Conservation (phyloP, 2,888 invertebrate genomes). For the Chirona hameri region DNA sequence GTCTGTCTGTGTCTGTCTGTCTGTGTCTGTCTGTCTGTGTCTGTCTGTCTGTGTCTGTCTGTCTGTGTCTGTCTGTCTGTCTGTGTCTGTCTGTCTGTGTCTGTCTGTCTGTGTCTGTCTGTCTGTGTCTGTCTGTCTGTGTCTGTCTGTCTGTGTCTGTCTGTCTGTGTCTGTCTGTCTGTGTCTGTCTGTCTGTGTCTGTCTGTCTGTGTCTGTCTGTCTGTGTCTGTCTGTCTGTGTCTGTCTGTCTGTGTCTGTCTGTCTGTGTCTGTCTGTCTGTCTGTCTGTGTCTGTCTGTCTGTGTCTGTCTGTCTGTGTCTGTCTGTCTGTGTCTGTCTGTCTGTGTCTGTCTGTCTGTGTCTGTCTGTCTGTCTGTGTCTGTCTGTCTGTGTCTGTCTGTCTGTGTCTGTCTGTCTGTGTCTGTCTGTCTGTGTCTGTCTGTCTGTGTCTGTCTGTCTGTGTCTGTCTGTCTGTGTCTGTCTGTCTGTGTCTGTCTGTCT, state of each 20-base stretch:
- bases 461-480: background rate
- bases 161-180: too few relatives aligned
- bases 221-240: background rate
- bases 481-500: background rate
- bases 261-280: too few relatives aligned
- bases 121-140: too few relatives aligned
- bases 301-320: background rate
- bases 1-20: too few relatives aligned
- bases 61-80: background rate
- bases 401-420: too few relatives aligned
- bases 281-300: background rate
- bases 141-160: background rate
- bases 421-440: too few relatives aligned
- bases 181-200: background rate
- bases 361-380: background rate
- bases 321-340: background rate
- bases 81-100: background rate
- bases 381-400: too few relatives aligned
- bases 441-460: background rate
- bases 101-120: too few relatives aligned
- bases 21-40: background rate
- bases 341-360: background rate
- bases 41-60: background rate
- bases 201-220: background rate
- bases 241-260: too few relatives aligned